These are phyloP conservation scores for Epicampocera succincta DNA, from an alignment of 2,888 invertebrate species.

Conservation along the genomic window DNA sequence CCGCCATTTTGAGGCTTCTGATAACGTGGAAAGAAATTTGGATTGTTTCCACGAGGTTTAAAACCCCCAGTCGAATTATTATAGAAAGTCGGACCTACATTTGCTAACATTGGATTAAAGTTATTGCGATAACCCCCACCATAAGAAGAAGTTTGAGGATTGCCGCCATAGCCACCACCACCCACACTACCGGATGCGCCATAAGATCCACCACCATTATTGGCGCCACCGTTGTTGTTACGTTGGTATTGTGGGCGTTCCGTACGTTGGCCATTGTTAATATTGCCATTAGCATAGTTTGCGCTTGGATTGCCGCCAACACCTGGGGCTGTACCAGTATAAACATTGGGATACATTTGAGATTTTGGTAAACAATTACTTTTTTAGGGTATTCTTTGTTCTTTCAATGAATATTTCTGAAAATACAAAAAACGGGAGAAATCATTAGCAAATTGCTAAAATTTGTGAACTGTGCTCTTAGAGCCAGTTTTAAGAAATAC, in stretches of 20 bases:
- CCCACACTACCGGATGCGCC: conserved; percentile 74
- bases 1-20: conserved; percentile 75
- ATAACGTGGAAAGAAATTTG: conserved; percentile 78
- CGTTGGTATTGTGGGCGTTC: conserved; percentile 77
- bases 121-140: conserved; percentile 78
- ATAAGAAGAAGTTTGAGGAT: conserved; percentile 62
- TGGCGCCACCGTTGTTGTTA: conserved; percentile 69
- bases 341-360: conserved; percentile 77
- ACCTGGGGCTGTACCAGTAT: conserved; percentile 75
- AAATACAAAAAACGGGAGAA: too few species aligned
- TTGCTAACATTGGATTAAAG: conserved; percentile 75
- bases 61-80: conserved; percentile 73
- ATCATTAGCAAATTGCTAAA: too few species aligned
- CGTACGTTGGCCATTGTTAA: conserved; percentile 75
- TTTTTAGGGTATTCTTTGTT: too few species aligned
- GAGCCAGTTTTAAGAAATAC: too few species aligned
- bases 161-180: conserved; percentile 69
- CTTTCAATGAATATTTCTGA: too few species aligned
- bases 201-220: conserved; percentile 72
- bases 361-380: not conserved
- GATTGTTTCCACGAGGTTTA: conserved; percentile 77
- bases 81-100: conserved; percentile 74
- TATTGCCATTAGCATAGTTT: conserved; percentile 72
- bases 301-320: conserved; percentile 74
- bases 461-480: too few species aligned